phyloP scores from a whole-genome alignment of 1,140 invertebrate species.

The Neodiprion virginianus region DNA sequence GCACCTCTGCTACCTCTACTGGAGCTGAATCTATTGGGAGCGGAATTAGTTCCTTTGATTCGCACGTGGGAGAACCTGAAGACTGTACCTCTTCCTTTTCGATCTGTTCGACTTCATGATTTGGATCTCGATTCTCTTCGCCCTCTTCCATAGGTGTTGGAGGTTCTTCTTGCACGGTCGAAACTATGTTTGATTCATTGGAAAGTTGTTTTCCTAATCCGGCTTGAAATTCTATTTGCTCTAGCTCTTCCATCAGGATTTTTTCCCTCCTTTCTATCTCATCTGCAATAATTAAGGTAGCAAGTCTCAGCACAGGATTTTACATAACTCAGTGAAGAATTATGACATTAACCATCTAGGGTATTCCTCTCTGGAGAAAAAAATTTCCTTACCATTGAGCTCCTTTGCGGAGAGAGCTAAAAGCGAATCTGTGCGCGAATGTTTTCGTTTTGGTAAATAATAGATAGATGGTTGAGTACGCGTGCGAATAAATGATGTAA shows the following conservation, averaged over 20 bases:
- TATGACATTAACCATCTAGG: background rate
- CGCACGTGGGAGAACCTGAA: background rate
- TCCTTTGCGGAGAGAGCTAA: constrained; percentile 66
- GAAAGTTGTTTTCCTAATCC: constrained; percentile 47
- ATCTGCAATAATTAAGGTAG: constrained; percentile 38
- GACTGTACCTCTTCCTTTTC: constrained; percentile 28
- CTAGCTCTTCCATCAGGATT: constrained; percentile 57
- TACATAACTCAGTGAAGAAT: background rate
- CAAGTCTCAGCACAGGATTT: constrained; percentile 1
- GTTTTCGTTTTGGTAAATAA: constrained; percentile 82
- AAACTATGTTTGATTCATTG: constrained; percentile 39
- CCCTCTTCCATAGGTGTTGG: constrained; percentile 41
- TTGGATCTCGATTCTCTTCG: constrained; percentile 58
- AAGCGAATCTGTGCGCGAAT: constrained; percentile 64
- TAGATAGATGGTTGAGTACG: constrained; percentile 86
- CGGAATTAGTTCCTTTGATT: constrained; percentile 22
- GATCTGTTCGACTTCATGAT: constrained; percentile 51
- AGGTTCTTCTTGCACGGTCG: constrained; percentile 29
- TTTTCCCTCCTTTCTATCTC: constrained; percentile 62
- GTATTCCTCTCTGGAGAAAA: constrained; percentile 44
- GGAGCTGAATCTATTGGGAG: background rate
- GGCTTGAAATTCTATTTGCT: constrained; percentile 52
- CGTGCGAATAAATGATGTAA: constrained; percentile 87
- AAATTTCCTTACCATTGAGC: constrained; percentile 63
- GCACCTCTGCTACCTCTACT: constrained; percentile 2